Evolutionary conservation across 2,113 vertebrate genomes (phyloP), one percentile per base, ranked within the genome.

Genomic region (Odontophorus gujanensis): DNA sequence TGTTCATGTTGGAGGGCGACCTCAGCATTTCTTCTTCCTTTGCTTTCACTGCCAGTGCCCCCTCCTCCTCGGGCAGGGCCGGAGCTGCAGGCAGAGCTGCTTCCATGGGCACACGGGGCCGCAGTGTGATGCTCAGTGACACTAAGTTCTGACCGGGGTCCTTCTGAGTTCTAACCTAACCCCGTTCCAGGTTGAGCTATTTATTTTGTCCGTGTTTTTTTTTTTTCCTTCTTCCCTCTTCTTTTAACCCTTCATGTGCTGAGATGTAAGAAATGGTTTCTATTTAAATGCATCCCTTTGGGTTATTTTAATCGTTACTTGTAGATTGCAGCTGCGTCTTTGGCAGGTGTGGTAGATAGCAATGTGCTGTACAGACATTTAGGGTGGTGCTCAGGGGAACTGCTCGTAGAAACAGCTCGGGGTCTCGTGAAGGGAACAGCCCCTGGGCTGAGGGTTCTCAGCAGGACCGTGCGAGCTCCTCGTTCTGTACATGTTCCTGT

Each of bases 151-250:
- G 95, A 48, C 58, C 38, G 89, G 78, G 89, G 87, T 88, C 95
- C 95, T 89, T 81, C 65, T 89, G 91, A 96, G 87, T 81, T 96
- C 96, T 97, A 97, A 97, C 93, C 38, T 51, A 8, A 67, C 87
- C 91, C 91, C 93, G 2, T 78, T 85, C 85, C 92, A 96, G 97
- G 93, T 97, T 96, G 61, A 96, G 95, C 58, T 98, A 98, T 98
- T 98, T 98, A 98, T 97, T 98, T 97, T 97, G 96, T 97, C 96
- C 69, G 86, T 95, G 57, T 87, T 81, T 96, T 95, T 90, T 48
- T 48, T 47, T 20, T 11, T 22, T 48, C 22, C 7, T 24, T 50
- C 24, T 8, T 25, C 6, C 24, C 14, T 86, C 96, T 94, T 87
- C 78, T 90, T 89, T 96, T 96, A 96, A 96, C 95, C 91, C 92